phyloP scores from a whole-genome alignment of 2,113 vertebrate species.

The Anolis carolinensis region DNA sequence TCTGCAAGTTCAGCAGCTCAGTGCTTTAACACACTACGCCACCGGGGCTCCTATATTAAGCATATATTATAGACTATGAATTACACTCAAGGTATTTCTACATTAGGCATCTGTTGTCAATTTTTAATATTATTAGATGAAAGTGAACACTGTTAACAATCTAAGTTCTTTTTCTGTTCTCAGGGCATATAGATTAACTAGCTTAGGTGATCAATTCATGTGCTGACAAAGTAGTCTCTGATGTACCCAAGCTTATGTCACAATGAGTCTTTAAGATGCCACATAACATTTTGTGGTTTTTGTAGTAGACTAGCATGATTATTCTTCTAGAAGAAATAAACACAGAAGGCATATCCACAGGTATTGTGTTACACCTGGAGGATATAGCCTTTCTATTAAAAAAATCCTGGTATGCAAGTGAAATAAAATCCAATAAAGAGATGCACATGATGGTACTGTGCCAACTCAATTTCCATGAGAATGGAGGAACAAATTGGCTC shows the following conservation, averaged over 20 bases:
- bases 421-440: background rate
- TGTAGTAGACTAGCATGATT: background rate
- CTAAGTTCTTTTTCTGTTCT: background rate
- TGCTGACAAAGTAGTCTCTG: background rate
- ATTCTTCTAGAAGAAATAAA: background rate
- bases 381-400: background rate
- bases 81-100: background rate
- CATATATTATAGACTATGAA: background rate
- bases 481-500: background rate
- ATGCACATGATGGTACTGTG: background rate
- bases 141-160: background rate
- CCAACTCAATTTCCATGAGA: background rate
- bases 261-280: background rate
- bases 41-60: no score
- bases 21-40: no score
- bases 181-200: background rate
- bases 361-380: background rate
- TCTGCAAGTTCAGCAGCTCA: no score
- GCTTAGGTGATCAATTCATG: background rate
- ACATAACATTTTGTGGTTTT: background rate
- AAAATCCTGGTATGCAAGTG: background rate
- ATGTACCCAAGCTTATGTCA: background rate
- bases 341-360: background rate
- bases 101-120: background rate
- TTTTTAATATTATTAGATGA: background rate